These are phyloP conservation scores for Adoxophyes honmai DNA, from an alignment of 1,140 invertebrate genomes.

Conservation along the genomic window DNA sequence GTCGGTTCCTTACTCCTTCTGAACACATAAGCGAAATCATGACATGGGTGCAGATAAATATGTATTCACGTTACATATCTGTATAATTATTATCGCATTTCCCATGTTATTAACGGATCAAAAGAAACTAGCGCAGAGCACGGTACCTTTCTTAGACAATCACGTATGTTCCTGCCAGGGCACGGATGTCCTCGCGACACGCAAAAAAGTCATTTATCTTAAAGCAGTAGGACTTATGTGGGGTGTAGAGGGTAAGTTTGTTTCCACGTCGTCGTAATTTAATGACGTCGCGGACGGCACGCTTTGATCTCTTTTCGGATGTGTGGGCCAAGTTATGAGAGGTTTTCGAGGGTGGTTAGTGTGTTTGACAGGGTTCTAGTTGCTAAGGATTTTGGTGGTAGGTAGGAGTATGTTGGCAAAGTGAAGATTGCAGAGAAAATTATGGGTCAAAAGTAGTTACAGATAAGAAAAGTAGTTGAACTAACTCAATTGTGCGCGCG, in stretches of 20 bases:
- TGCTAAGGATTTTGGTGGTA: too few species aligned
- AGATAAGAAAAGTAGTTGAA: too few species aligned
- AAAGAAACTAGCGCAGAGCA: background rate
- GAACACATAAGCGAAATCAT: too few species aligned
- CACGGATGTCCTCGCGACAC: background rate
- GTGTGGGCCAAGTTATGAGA: background rate
- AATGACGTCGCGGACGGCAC: constrained; percentile 42
- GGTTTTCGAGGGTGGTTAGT: background rate
- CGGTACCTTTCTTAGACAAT: background rate
- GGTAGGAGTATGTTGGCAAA: too few species aligned
- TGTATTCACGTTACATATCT: background rate
- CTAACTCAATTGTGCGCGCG: too few species aligned
- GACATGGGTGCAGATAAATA: too few species aligned
- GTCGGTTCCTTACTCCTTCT: too few species aligned
- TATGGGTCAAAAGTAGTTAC: too few species aligned
- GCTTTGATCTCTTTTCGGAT: constrained; percentile 61
- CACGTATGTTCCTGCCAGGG: background rate
- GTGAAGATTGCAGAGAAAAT: too few species aligned
- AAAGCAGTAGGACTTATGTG: constrained; percentile 3
- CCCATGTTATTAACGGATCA: constrained; percentile 2
- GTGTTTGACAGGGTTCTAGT: too few species aligned
- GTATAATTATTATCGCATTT: background rate
- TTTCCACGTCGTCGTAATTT: constrained; percentile 56
- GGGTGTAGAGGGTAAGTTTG: constrained; percentile 27
- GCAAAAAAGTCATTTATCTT: background rate